Conservation (phyloP, 1,140 invertebrate genomes). For the Polypedilum pembai region DNA sequence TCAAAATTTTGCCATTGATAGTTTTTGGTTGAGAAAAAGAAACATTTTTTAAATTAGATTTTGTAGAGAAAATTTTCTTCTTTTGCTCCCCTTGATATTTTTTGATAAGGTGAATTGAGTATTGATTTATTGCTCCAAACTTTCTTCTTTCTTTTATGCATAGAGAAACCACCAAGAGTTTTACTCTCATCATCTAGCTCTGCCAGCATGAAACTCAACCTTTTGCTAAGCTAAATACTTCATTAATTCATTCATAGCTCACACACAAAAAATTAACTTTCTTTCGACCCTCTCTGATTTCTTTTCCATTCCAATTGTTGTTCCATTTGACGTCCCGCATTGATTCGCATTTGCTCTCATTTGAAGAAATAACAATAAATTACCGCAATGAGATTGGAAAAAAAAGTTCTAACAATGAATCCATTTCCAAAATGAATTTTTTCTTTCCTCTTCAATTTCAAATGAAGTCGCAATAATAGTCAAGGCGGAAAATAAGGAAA, state of each 20-base stretch:
- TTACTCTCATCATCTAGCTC: neutral
- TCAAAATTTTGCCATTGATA: neutral
- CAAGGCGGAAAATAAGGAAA: slow-evolving; percentile 4
- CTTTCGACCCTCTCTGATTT: slow-evolving; percentile 2
- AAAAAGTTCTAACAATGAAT: slow-evolving; percentile 15
- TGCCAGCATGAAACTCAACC: slow-evolving; percentile 10
- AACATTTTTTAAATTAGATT: slow-evolving; percentile 20
- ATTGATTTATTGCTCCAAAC: neutral
- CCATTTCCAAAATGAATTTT: slow-evolving; percentile 18
- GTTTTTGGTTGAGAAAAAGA: slow-evolving; percentile 3
- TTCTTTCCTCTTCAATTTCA: neutral
- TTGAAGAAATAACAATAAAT: neutral
- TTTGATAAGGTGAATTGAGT: neutral
- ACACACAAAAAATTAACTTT: slow-evolving; percentile 12
- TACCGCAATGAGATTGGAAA: neutral
- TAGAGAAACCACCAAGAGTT: neutral
- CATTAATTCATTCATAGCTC: slow-evolving; percentile 24
- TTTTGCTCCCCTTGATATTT: neutral
- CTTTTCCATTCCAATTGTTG: neutral
- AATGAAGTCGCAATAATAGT: neutral
- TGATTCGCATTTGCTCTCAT: neutral
- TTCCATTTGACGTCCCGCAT: slow-evolving; percentile 15
- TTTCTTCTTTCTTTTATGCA: neutral
- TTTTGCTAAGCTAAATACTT: slow-evolving; percentile 7
- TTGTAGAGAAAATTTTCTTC: neutral